Conservation (phyloP, 30 jellyfish, hydroid and myxozoan species). For the Morbakka virulenta region DNA sequence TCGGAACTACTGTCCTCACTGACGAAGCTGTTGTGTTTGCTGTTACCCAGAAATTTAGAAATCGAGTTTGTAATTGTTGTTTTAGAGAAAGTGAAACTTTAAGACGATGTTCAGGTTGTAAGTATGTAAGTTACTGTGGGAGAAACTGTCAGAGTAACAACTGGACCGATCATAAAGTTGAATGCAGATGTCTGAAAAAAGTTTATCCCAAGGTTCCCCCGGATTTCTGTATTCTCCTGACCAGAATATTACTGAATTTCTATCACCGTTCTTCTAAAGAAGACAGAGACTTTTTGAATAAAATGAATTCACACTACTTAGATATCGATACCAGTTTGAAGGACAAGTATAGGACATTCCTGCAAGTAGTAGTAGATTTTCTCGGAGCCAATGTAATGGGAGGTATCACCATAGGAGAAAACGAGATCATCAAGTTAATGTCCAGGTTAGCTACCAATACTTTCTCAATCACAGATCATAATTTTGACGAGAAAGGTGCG, state of each 20-base stretch:
- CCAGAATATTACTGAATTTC: conserved; percentile 23
- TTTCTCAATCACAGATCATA: conserved; percentile 75
- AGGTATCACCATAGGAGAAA: not conserved
- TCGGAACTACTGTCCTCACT: conserved; percentile 35
- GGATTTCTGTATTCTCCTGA: conserved; percentile 79
- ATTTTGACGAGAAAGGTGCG: conserved; percentile 16
- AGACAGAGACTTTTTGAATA: not conserved
- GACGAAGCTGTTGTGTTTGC: conserved; percentile 44
- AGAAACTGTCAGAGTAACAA: conserved; percentile 70
- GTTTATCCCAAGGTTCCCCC: conserved; percentile 89
- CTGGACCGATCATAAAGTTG: conserved; percentile 83
- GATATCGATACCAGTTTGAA: not conserved
- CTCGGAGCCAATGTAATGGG: conserved; percentile 18
- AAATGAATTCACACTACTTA: not conserved
- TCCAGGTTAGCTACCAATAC: conserved; percentile 80
- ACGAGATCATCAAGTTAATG: conserved; percentile 56
- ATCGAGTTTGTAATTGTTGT: conserved; percentile 59
- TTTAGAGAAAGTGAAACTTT: conserved; percentile 28
- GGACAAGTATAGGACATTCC: not conserved
- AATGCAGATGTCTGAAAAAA: conserved; percentile 68
- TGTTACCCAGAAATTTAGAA: conserved; percentile 48
- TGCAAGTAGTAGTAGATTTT: conserved; percentile 38
- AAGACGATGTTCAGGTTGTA: conserved; percentile 74
- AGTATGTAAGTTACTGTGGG: conserved; percentile 82
- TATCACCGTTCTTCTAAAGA: not conserved